These are phyloP conservation scores for Carposina sasakii DNA, from an alignment of 1,140 invertebrate species.

Conservation along the genomic window DNA sequence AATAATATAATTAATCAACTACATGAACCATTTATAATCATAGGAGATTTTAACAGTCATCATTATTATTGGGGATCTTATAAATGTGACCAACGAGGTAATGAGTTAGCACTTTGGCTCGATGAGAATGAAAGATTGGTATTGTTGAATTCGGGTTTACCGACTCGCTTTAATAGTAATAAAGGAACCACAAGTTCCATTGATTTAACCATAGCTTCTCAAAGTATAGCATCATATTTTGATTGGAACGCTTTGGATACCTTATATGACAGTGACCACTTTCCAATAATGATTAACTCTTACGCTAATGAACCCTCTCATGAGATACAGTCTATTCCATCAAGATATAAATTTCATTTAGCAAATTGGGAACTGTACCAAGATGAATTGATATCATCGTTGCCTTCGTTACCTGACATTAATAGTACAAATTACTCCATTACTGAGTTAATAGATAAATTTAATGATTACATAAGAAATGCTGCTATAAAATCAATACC, in stretches of 20 bases:
- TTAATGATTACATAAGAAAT: conserved; percentile 24
- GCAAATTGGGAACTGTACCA: conserved; percentile 31
- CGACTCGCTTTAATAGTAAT: conserved; percentile 32
- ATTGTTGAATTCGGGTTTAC: conserved; percentile 32
- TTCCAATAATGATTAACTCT: conserved; percentile 32
- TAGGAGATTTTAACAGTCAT: conserved; percentile 43
- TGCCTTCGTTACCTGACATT: neutral
- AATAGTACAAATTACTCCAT: conserved; percentile 5
- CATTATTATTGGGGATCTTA: conserved; percentile 41
- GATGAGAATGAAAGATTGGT: conserved; percentile 24
- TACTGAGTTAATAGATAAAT: conserved; percentile 23
- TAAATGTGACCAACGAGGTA: conserved; percentile 30
- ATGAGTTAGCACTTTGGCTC: conserved; percentile 28
- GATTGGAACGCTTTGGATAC: conserved; percentile 30
- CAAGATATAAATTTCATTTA: conserved; percentile 32
- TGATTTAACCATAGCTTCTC: conserved; percentile 31
- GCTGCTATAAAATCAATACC: conserved; percentile 32
- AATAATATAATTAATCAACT: conserved; percentile 34
- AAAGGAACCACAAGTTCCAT: conserved; percentile 28
- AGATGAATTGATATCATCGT: conserved; percentile 21
- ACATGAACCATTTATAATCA: conserved; percentile 32
- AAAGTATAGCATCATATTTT: conserved; percentile 23
- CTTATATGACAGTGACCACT: conserved; percentile 39
- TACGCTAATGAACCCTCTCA: no score
- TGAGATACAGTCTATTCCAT: no score